These are phyloP conservation scores for Ephestia elutella DNA, from an alignment of 1,140 invertebrate genomes.

Conservation along the genomic window DNA sequence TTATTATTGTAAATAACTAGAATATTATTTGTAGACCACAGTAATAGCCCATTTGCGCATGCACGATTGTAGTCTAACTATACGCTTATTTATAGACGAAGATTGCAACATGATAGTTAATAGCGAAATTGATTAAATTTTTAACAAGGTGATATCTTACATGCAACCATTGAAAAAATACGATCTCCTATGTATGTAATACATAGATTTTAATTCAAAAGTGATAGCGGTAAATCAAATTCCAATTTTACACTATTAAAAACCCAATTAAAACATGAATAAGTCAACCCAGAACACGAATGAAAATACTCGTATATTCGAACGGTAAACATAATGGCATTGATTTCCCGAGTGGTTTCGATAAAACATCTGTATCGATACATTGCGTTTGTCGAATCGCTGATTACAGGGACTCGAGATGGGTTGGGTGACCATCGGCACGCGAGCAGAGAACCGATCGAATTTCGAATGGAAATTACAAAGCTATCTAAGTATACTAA, in stretches of 20 bases:
- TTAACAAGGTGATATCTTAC: neutral
- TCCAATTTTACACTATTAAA: neutral
- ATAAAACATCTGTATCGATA: conserved; percentile 27
- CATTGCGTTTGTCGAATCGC: conserved; percentile 41
- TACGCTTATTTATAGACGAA: neutral
- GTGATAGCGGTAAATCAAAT: neutral
- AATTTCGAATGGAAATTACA: conserved; percentile 31
- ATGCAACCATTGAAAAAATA: neutral
- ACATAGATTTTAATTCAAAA: neutral
- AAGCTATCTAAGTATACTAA: conserved; percentile 20
- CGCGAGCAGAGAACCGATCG: conserved; percentile 33
- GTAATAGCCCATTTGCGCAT: neutral
- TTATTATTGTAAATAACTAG: conserved; percentile 4
- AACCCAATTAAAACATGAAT: neutral
- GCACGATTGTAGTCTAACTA: neutral
- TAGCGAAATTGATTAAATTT: neutral
- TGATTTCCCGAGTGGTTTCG: conserved; percentile 26
- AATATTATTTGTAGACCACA: neutral
- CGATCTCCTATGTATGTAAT: neutral
- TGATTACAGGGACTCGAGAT: conserved; percentile 33
- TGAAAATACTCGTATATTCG: neutral
- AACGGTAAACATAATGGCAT: conserved; percentile 20
- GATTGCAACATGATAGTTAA: no score
- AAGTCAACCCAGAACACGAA: neutral
- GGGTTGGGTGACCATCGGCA: conserved; percentile 22